Evolutionary conservation across 2,888 invertebrate species (phyloP).

Genomic region (Unio delphinus): DNA sequence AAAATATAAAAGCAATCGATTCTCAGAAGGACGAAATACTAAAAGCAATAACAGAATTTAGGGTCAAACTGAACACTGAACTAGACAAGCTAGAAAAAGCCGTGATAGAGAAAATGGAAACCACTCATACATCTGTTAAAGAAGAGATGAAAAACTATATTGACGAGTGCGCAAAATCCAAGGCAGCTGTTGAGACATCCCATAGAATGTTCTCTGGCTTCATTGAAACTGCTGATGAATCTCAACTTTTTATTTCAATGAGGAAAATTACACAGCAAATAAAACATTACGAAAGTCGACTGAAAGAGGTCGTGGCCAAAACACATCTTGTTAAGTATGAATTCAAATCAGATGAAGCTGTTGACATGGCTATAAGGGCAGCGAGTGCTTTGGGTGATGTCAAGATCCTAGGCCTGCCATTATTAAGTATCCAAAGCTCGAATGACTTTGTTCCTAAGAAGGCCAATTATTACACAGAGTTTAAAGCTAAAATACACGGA

Average conservation of each 20-base stretch:
- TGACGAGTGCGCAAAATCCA: not conserved
- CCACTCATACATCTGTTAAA: constrained; percentile 2
- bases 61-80: constrained; percentile 11
- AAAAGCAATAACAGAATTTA: constrained; percentile 9
- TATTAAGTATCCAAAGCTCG: not conserved
- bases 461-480: constrained; percentile 11
- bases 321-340: too few relatives aligned
- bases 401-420: not conserved
- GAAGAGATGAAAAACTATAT: constrained; percentile 12
- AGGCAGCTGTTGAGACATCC: too few relatives aligned
- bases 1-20: constrained; percentile 19
- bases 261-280: too few relatives aligned
- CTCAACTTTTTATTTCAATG: too few relatives aligned
- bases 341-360: too few relatives aligned
- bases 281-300: too few relatives aligned
- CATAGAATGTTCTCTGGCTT: too few relatives aligned
- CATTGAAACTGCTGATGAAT: too few relatives aligned
- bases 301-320: too few relatives aligned
- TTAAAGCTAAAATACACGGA: constrained; percentile 8
- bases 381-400: too few relatives aligned
- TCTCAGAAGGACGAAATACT: constrained; percentile 13
- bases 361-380: too few relatives aligned
- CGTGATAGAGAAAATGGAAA: constrained; percentile 9
- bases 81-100: constrained; percentile 19
- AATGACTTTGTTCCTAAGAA: constrained; percentile 5